phyloP scores from a whole-genome alignment of 2,797 vertebrate species.

The Nyctalus aviator region DNA sequence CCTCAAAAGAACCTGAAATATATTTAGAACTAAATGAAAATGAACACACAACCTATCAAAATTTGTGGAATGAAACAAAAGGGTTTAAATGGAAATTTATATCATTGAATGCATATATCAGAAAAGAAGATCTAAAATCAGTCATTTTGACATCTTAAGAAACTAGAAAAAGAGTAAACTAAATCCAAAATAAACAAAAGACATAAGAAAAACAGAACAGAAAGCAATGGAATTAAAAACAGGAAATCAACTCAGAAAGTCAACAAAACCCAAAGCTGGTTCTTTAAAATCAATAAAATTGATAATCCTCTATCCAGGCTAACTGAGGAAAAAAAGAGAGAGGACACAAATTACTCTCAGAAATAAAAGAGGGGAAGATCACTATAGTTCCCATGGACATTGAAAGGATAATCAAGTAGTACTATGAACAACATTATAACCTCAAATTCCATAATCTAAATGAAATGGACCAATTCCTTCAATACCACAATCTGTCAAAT shows the following conservation, averaged over 20 bases:
- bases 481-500: neutral
- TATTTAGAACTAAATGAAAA: slow-evolving; percentile 20
- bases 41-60: neutral
- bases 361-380: neutral
- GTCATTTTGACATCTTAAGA: neutral
- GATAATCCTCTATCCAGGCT: neutral
- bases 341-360: neutral
- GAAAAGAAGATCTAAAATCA: neutral
- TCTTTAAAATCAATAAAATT: neutral
- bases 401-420: neutral
- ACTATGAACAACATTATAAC: neutral
- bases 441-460: neutral
- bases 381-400: neutral
- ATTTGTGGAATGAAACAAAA: neutral
- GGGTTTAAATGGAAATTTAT: neutral
- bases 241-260: neutral
- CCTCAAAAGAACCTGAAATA: neutral
- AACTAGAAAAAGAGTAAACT: slow-evolving; percentile 6
- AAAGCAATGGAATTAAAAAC: neutral
- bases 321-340: neutral
- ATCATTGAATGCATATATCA: neutral
- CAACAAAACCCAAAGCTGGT: neutral
- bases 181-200: neutral
- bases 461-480: neutral
- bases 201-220: neutral